phyloP scores from a whole-genome alignment of 2,888 invertebrate genomes.

The Andrena dorsata region DNA sequence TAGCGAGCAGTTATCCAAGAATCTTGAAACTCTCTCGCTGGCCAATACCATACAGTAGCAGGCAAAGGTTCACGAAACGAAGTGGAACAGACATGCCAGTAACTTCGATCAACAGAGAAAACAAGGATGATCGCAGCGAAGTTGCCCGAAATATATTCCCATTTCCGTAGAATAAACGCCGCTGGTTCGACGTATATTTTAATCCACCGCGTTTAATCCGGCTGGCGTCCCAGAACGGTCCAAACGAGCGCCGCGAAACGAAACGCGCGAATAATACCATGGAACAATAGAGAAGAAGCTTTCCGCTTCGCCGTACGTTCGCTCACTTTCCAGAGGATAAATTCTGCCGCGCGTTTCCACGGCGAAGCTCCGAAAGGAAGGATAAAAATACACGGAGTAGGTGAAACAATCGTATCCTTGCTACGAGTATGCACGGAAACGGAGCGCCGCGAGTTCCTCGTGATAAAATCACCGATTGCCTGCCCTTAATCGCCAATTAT shows the following conservation, averaged over 20 bases:
- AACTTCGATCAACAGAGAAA: background rate
- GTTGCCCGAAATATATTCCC: constrained; percentile 15
- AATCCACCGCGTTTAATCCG: constrained; percentile 18
- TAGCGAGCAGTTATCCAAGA: no score
- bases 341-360: constrained; percentile 11
- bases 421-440: background rate
- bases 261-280: background rate
- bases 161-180: constrained; percentile 7
- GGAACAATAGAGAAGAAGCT: background rate
- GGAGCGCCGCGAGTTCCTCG: constrained; percentile 29
- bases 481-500: constrained; percentile 63
- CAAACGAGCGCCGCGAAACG: background rate
- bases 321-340: background rate
- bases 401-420: constrained; percentile 20
- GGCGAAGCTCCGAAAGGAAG: background rate
- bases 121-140: background rate
- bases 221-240: background rate
- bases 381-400: background rate
- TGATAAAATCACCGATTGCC: constrained; percentile 59
- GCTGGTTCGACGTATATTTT: constrained; percentile 4
- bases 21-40: no score
- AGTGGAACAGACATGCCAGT: no score
- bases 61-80: no score
- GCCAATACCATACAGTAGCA: no score
- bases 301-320: background rate